These are phyloP conservation scores for Pogonomyrmex barbatus DNA, from an alignment of 1,140 invertebrate species.

Conservation along the genomic window DNA sequence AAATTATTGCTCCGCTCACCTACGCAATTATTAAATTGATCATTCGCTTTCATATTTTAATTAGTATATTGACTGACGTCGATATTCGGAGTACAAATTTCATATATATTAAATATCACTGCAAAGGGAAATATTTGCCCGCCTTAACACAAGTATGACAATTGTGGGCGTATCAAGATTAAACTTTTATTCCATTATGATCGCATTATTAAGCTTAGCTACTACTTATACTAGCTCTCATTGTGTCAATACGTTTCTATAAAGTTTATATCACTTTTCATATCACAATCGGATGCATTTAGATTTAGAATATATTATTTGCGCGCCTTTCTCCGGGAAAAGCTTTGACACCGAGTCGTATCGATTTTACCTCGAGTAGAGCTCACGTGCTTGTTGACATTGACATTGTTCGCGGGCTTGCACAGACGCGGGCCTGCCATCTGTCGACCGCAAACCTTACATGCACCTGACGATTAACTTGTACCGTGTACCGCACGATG, in stretches of 20 bases:
- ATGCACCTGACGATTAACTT: conserved; percentile 67
- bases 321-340: conserved; percentile 66
- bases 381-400: conserved; percentile 86
- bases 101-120: neutral
- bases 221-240: neutral
- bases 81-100: neutral
- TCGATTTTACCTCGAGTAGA: conserved; percentile 82
- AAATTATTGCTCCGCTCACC: neutral
- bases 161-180: neutral
- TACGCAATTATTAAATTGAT: neutral
- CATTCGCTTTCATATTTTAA: neutral
- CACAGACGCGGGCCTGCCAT: conserved; percentile 77
- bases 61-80: neutral
- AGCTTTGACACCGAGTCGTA: conserved; percentile 82
- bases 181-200: neutral
- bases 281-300: conserved; percentile 31
- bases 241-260: neutral
- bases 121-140: neutral
- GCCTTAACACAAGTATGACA: neutral
- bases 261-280: neutral
- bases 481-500: conserved; percentile 63
- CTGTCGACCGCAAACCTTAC: conserved; percentile 79
- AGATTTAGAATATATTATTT: conserved; percentile 57
- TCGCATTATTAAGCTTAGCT: neutral
- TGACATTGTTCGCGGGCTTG: conserved; percentile 83